Evolutionary conservation across 2,888 invertebrate genomes (phyloP).

Genomic region (Deilephila elpenor): DNA sequence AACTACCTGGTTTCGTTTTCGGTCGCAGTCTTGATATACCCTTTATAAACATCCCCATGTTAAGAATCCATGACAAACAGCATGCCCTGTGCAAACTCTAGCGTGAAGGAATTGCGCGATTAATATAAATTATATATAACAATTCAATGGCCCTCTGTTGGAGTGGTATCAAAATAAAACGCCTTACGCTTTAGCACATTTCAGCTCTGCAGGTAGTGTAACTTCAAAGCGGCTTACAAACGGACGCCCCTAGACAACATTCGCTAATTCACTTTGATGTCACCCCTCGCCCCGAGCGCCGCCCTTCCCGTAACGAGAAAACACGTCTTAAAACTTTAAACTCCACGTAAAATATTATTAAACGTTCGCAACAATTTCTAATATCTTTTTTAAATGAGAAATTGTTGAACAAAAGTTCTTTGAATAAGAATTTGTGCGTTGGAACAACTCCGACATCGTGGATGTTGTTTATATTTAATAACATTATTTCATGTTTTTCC

Average conservation of each 20-base stretch:
- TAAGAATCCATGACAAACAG: neutral
- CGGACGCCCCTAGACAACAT: constrained; percentile 83
- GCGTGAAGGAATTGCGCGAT: constrained; percentile 5
- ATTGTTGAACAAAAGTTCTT: constrained; percentile 65
- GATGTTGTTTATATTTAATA: constrained; percentile 44
- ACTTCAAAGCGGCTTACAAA: constrained; percentile 82
- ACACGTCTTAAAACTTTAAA: constrained; percentile 79
- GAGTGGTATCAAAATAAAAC: constrained; percentile 68
- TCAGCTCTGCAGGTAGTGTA: constrained; percentile 72
- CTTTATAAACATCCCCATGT: too few species aligned
- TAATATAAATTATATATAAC: constrained; percentile 8
- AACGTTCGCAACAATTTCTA: constrained; percentile 70
- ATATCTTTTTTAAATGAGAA: constrained; percentile 67
- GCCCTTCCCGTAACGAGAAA: constrained; percentile 72
- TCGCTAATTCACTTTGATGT: constrained; percentile 85
- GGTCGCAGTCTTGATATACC: too few species aligned
- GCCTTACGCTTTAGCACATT: constrained; percentile 69
- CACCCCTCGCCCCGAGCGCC: constrained; percentile 60
- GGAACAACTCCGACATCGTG: constrained; percentile 41
- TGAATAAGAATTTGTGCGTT: constrained; percentile 52
- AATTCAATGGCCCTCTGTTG: constrained; percentile 28
- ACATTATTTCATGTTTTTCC: constrained; percentile 35
- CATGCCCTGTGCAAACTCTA: neutral
- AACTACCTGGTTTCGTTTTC: too few species aligned
- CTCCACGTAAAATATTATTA: constrained; percentile 73